Evolutionary conservation across 2,113 vertebrate species (phyloP).

Genomic region (Pachyramphus minor): DNA sequence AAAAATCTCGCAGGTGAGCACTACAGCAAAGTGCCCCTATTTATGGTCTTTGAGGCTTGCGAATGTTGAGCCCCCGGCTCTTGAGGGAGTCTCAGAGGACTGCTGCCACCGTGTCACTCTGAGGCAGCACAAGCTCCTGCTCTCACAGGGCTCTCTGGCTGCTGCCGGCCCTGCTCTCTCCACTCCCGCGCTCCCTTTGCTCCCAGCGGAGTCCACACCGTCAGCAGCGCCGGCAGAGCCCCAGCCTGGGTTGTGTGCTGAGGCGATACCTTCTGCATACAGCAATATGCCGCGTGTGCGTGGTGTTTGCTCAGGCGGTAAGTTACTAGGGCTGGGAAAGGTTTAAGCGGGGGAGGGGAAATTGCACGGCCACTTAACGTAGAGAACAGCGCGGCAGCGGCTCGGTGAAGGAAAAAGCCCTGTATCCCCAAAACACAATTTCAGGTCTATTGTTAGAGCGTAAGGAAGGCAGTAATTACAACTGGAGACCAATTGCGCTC

Average conservation of each 20-base stretch:
- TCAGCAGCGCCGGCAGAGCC: neutral
- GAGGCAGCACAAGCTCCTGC: neutral
- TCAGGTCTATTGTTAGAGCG: neutral
- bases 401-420: neutral
- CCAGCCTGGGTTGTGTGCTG: neutral
- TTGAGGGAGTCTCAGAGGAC: neutral
- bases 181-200: neutral
- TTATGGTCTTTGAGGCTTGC: neutral
- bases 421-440: neutral
- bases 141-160: neutral
- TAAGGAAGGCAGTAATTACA: slow-evolving; percentile 29
- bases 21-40: neutral
- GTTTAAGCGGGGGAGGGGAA: neutral
- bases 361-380: neutral
- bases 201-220: neutral
- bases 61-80: neutral
- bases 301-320: neutral
- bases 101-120: rapidly evolving
- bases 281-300: neutral
- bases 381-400: neutral
- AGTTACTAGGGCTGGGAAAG: neutral
- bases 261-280: neutral
- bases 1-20: neutral
- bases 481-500: neutral
- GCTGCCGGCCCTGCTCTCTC: neutral